A percentile compares a stretch with the other conserved stretches of the same genome.
These are phyloP conservation scores for Lochmaea crataegi DNA, from an alignment of 2,888 invertebrate genomes.

Conservation along the genomic window DNA sequence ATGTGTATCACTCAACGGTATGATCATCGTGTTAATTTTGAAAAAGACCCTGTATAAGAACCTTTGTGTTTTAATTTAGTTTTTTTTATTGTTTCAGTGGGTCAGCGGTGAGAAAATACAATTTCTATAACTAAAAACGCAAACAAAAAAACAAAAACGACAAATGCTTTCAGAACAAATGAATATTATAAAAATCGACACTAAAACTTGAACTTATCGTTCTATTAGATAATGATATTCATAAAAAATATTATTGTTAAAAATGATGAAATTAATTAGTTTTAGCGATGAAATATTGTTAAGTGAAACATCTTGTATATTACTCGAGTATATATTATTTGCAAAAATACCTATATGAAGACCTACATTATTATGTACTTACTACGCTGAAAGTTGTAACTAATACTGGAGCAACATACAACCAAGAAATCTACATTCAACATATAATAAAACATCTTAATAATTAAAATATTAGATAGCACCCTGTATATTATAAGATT, in stretches of 20 bases:
- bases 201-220: too few species aligned
- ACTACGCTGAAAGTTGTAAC: neutral
- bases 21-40: neutral
- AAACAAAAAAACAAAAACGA: too few species aligned
- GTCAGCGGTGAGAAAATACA: too few species aligned
- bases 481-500: slow-evolving; percentile 49
- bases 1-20: neutral
- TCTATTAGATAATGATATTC: too few species aligned
- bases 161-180: too few species aligned
- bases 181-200: too few species aligned
- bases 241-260: neutral
- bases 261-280: neutral
- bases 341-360: neutral
- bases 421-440: slow-evolving; percentile 2
- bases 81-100: too few species aligned
- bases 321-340: neutral
- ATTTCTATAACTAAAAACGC: too few species aligned
- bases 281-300: neutral
- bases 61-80: too few species aligned
- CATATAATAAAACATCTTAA: slow-evolving; percentile 48
- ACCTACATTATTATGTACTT: neutral
- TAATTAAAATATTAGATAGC: slow-evolving; percentile 48
- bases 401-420: slow-evolving; percentile 21
- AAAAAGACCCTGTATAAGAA: too few species aligned
- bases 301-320: neutral